A percentile compares a stretch with the other conserved stretches of the same genome.
Conservation (phyloP, 2,113 vertebrate genomes). For the Microcebus murinus region DNA sequence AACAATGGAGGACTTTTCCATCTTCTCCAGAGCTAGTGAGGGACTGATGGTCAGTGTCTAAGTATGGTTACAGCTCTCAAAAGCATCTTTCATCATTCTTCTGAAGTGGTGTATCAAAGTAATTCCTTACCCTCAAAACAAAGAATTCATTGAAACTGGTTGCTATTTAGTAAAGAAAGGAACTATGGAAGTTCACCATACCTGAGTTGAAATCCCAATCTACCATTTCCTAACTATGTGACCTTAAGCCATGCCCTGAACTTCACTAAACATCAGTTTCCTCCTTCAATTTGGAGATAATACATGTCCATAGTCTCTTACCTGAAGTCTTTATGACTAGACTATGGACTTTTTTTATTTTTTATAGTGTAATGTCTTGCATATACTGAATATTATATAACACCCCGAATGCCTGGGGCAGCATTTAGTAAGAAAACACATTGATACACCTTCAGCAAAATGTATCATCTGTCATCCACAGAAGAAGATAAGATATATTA, state of each 20-base stretch:
- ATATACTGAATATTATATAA: background rate
- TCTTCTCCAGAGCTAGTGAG: background rate
- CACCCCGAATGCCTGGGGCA: background rate
- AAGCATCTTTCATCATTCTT: background rate
- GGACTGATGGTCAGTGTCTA: background rate
- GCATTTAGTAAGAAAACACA: background rate
- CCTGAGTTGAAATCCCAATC: background rate
- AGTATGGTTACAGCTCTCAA: background rate
- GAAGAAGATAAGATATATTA: background rate
- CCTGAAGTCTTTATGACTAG: background rate
- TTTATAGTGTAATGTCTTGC: background rate
- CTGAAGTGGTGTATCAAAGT: background rate
- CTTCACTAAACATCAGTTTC: background rate
- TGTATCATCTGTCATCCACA: background rate
- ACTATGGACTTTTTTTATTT: slow-evolving; percentile 31
- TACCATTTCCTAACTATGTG: background rate
- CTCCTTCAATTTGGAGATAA: background rate
- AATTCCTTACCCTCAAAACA: background rate
- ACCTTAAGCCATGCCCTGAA: background rate
- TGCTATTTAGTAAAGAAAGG: background rate
- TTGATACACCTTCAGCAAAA: background rate
- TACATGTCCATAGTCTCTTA: background rate
- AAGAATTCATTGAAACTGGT: background rate
- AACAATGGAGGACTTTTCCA: background rate
- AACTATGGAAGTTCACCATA: background rate